These are phyloP conservation scores for Ispidina picta DNA, from an alignment of 2,797 vertebrate species.

Conservation along the genomic window DNA sequence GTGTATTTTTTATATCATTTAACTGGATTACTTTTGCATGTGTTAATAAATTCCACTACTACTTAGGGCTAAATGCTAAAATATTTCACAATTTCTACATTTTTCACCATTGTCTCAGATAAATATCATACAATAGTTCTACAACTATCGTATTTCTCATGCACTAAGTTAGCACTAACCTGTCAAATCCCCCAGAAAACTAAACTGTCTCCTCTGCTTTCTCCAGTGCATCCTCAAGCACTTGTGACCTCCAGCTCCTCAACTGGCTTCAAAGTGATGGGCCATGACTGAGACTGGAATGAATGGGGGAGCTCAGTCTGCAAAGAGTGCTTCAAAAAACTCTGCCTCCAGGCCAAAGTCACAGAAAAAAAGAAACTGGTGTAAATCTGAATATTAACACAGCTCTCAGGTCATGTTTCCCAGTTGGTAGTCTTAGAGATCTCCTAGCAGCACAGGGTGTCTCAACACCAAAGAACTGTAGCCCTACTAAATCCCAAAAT, in stretches of 20 bases:
- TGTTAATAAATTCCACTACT: neutral
- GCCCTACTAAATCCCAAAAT: neutral
- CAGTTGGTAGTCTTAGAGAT: neutral
- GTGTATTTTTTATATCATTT: neutral
- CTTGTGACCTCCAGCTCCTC: neutral
- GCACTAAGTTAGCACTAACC: neutral
- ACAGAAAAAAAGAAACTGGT: neutral
- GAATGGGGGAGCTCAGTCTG: neutral
- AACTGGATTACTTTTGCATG: neutral
- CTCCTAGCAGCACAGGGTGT: neutral
- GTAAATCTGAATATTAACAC: neutral
- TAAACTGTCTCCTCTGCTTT: neutral
- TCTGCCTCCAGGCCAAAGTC: neutral
- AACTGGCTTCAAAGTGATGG: neutral
- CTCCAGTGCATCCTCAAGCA: neutral
- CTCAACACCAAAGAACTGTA: neutral
- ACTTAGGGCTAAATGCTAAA: neutral
- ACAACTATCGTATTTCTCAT: neutral
- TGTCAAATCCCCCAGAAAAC: neutral
- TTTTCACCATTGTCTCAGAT: neutral
- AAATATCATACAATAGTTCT: neutral
- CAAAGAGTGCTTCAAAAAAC: neutral
- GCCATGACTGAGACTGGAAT: neutral
- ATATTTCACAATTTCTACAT: neutral
- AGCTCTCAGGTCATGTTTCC: neutral